These are phyloP conservation scores for Ctenomys sociabilis DNA, from an alignment of 2,113 vertebrate species.

Conservation along the genomic window DNA sequence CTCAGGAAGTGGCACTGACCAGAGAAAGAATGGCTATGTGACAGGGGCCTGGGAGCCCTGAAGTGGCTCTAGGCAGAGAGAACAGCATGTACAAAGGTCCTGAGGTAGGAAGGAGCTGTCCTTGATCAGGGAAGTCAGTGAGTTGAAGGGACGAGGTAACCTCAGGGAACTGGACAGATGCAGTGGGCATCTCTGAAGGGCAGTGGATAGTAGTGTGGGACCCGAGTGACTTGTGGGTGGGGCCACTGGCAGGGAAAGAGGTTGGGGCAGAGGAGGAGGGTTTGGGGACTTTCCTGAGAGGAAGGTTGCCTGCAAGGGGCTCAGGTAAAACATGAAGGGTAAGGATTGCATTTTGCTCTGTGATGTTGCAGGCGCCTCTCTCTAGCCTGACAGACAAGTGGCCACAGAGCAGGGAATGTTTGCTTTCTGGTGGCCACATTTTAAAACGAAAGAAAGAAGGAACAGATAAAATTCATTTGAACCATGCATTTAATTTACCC, in stretches of 20 bases:
- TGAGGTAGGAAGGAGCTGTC: neutral
- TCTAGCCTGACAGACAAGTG: accelerated
- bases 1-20: neutral
- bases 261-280: no score
- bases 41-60: accelerated
- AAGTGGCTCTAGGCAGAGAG: neutral
- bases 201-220: neutral
- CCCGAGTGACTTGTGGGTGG: neutral
- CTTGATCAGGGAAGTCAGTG: neutral
- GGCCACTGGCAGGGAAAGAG: no score
- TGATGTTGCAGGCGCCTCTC: neutral
- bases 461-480: neutral
- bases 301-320: no score
- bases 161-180: no score
- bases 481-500: neutral
- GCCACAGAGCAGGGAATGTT: neutral
- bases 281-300: neutral
- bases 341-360: neutral
- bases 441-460: neutral
- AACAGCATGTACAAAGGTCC: neutral
- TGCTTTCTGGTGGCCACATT: neutral
- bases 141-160: neutral
- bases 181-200: no score
- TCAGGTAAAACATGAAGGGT: neutral
- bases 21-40: no score